phyloP scores from a whole-genome alignment of 2,888 invertebrate genomes.

The Eupithecia subfuscata region DNA sequence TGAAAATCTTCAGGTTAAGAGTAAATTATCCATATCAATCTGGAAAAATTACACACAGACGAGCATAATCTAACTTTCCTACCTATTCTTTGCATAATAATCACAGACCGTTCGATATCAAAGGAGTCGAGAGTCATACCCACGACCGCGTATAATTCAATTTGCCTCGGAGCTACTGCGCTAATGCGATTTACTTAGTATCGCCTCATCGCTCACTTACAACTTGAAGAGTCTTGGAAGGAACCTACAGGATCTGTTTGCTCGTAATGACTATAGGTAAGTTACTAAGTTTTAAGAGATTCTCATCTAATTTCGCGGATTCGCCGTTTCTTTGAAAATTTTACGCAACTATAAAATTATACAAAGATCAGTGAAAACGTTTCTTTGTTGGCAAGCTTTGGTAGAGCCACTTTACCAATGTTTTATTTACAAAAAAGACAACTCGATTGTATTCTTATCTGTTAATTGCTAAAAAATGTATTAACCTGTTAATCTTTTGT shows the following conservation, averaged over 20 bases:
- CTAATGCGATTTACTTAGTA: conserved; percentile 54
- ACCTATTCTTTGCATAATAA: conserved; percentile 26
- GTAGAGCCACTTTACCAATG: no score
- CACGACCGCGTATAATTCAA: conserved; percentile 65
- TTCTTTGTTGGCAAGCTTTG: no score
- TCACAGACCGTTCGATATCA: conserved; percentile 61
- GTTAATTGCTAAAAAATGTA: no score
- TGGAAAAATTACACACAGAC: no score
- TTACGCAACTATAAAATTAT: neutral
- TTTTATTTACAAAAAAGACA: no score
- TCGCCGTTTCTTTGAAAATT: neutral
- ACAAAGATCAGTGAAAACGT: no score
- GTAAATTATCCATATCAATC: neutral
- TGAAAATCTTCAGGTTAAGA: no score
- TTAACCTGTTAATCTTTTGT: no score
- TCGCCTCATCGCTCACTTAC: conserved; percentile 34
- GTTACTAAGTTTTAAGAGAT: neutral
- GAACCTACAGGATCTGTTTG: neutral
- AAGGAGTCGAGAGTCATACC: conserved; percentile 62
- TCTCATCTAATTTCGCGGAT: neutral
- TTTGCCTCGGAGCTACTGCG: conserved; percentile 59
- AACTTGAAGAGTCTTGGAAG: conserved; percentile 11
- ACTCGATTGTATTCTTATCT: no score
- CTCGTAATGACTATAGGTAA: neutral
- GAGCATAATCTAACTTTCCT: no score